phyloP scores from a whole-genome alignment of 2,888 invertebrate genomes.

The Pseudococcus longispinus region DNA sequence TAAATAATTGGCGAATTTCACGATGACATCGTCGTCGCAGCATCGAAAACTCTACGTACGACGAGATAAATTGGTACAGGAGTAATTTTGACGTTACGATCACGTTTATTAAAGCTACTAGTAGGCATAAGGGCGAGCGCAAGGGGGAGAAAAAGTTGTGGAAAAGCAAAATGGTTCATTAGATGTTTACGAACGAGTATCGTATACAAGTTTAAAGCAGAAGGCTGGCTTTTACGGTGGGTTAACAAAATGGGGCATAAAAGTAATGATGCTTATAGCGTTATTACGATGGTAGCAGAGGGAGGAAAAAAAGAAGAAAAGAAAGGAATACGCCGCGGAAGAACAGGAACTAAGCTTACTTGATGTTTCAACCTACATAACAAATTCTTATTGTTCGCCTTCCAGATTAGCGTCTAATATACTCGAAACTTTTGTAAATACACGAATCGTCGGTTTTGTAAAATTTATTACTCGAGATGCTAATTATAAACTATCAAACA shows the following conservation, averaged over 20 bases:
- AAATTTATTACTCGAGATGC: not conserved
- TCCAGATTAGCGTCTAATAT: not conserved
- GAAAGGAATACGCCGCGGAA: not conserved
- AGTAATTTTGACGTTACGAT: not conserved
- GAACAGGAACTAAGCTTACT: slow-evolving; percentile 5
- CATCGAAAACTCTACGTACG: not conserved
- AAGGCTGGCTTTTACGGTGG: slow-evolving; percentile 35
- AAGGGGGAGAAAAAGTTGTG: not conserved
- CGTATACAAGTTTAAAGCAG: slow-evolving; percentile 6
- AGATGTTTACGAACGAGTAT: slow-evolving; percentile 25
- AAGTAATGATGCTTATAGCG: slow-evolving; percentile 34
- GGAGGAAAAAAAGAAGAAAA: not conserved
- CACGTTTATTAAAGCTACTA: not conserved
- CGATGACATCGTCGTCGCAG: not conserved
- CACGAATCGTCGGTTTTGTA: not conserved
- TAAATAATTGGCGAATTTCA: not conserved
- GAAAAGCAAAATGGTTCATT: slow-evolving; percentile 35
- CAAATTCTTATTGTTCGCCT: slow-evolving; percentile 1
- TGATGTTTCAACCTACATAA: slow-evolving; percentile 20
- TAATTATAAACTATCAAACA: not conserved
- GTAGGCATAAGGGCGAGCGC: not conserved
- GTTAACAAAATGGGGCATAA: slow-evolving; percentile 42
- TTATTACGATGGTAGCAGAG: slow-evolving; percentile 8
- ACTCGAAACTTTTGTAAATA: not conserved
- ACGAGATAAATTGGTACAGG: not conserved